Evolutionary conservation across 2,113 vertebrate species (phyloP).

Genomic region (Indicator maculatus): DNA sequence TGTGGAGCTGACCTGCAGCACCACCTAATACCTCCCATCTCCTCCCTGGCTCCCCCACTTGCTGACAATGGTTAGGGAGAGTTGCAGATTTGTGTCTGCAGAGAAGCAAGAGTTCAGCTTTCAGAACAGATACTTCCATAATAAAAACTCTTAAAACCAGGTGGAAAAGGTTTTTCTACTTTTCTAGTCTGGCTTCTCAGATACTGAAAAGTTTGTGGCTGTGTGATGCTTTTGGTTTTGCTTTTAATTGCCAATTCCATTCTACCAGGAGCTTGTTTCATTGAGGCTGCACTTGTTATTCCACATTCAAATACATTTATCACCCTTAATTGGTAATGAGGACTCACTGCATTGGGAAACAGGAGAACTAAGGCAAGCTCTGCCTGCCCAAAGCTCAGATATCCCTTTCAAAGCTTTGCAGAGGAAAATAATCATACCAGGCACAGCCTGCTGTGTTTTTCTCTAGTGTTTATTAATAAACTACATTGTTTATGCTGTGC

Average conservation of each 20-base stretch:
- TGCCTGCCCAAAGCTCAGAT: not conserved
- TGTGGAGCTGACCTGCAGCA: not conserved
- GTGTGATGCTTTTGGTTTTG: not conserved
- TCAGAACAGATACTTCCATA: not conserved
- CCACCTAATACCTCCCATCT: not conserved
- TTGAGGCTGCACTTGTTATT: not conserved
- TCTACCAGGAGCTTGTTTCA: not conserved
- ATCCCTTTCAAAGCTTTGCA: not conserved
- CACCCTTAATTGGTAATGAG: conserved; percentile 34
- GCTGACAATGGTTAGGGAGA: not conserved
- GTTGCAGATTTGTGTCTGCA: not conserved
- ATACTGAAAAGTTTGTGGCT: not conserved
- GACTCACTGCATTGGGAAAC: not conserved
- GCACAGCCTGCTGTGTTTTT: not conserved
- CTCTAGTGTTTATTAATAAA: not conserved
- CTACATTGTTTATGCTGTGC: not conserved
- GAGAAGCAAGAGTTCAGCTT: not conserved
- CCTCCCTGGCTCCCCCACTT: not conserved
- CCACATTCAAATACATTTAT: conserved; percentile 41
- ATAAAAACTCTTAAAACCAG: not conserved
- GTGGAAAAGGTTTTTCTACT: not conserved
- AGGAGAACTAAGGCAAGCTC: not conserved
- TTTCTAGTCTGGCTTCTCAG: not conserved
- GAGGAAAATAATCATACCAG: not conserved
- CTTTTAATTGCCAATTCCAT: conserved; percentile 21